Evolutionary conservation across 2,888 invertebrate genomes (phyloP), one percentile per base, ranked within the genome.

Genomic region (Cryptops parisi): DNA sequence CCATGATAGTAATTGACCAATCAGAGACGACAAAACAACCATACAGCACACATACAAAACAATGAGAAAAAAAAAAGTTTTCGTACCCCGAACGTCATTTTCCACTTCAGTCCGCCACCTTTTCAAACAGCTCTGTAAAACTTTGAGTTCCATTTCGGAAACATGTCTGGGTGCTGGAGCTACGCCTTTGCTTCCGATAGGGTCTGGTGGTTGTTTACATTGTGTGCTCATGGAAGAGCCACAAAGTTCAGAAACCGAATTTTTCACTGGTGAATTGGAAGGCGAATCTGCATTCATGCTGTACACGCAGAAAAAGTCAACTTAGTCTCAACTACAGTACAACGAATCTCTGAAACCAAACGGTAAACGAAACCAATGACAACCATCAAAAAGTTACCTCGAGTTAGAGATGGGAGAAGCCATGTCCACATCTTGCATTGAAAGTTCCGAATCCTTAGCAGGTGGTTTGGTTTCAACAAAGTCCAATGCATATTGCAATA

Each of bases 51-150:
- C n/a, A n/a, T n/a, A n/a, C n/a, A n/a, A n/a, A n/a, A n/a, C n/a
- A n/a, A n/a, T n/a, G n/a, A n/a, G n/a, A n/a, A n/a, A n/a, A n/a
- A 1, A 25, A n/a, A 25, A 47, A 45, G 3, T 45, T n/a, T 47
- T 9, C 33, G 19, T n/a, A 55, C 56, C 52, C 55, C 55, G 47
- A 23, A 71, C 69, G 57, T 69, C 68, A 51, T 57, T 59, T 57
- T 69, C 68, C 25, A 70, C 68, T 56, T 70, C 70, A 26, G 64
- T 64, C 54, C 68, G 59, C 71, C 71, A 72, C 23, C 71, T 61
- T 48, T 60, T 60, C 26, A 71, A 60, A 60, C 70, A 71, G 22
- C 62, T 59, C 55, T 68, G 67, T 12, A 70, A 59, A n/a, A 68
- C 66, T 23, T 59, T 53, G 27, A 70, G 62, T 57, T 70, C 70